Conservation (phyloP, 2,888 invertebrate species). For the Ryuthela nishihirai region DNA sequence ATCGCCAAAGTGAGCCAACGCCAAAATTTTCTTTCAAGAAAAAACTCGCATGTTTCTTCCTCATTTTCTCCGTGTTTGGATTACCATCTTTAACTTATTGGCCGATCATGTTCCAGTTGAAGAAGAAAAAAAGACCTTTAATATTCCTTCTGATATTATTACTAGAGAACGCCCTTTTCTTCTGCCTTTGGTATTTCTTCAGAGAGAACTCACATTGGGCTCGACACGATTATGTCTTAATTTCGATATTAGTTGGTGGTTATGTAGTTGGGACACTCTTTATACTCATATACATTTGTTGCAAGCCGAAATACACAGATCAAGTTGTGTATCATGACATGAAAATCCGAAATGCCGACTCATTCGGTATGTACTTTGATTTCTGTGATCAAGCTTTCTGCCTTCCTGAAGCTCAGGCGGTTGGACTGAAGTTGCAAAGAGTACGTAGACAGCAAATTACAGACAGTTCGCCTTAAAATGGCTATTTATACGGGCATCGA, state of each 20-base stretch:
- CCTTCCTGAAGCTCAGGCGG: constrained; percentile 29
- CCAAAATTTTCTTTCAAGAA: constrained; percentile 5
- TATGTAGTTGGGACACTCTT: constrained; percentile 37
- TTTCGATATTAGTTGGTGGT: constrained; percentile 6
- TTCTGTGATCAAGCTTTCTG: constrained; percentile 43
- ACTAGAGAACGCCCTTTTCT: constrained; percentile 37
- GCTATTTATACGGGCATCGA: too few species aligned
- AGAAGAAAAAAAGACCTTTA: constrained; percentile 37
- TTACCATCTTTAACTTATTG: constrained; percentile 42
- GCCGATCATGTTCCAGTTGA: constrained; percentile 43
- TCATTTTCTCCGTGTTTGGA: constrained; percentile 42
- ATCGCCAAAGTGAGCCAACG: constrained; percentile 2
- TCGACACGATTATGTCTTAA: constrained; percentile 6
- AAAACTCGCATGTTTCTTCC: constrained; percentile 16
- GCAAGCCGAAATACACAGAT: constrained; percentile 43
- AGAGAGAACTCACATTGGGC: constrained; percentile 7
- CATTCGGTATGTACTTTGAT: constrained; percentile 43
- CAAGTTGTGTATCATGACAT: constrained; percentile 42
- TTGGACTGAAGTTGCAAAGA: constrained; percentile 27
- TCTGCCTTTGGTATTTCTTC: constrained; percentile 30
- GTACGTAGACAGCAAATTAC: too few species aligned
- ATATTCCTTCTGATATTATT: constrained; percentile 36
- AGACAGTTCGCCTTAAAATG: too few species aligned
- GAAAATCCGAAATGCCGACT: constrained; percentile 36
- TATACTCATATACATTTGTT: constrained; percentile 35